Base-by-base conservation (phyloP, 2,888 invertebrate species). In the Spialia ferax region DNA sequence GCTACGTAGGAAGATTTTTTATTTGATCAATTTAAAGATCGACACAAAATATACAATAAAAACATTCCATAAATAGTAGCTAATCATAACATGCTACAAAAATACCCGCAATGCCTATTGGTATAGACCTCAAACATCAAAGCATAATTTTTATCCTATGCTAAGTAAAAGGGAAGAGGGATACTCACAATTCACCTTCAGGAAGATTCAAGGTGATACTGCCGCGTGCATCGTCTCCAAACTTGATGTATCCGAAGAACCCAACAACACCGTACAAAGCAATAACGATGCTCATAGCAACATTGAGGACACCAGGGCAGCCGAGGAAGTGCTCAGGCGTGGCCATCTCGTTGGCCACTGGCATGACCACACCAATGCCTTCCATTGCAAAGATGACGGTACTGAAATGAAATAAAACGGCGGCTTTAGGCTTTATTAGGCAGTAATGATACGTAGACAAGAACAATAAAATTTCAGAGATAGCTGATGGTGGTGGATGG, bases 301-400 rank as follows among this genome's bases (percentile, higher is more conserved):
- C 94, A 78, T 98, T 98, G 1, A 99, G 92, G 0, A 98, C 98
- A 13, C 99, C 98, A 0, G 97, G 97, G 74, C 96, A 96, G 18
- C 96, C 96, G 63, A 98, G 95, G 80, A 97, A 97, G 63, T 96
- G 95, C 71, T 96, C 92, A 0, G 98, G 98, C 35, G 96, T 95
- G 18, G 94, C 94, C 98, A 99, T 99, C 48, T 97, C 97, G 84
- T 99, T 99, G 86, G 99, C 98, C 18, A 99, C 96, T 0, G 99
- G 99, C 95, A 99, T 96, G 11, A 99, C 97, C 56, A 97, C 97
- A 61, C 97, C 97, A 70, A 99, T 99, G 32, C 98, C 98, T 93
- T 99, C 99, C 96, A 99, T 99, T 2, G 99, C 98, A 84, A 99
- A 99, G 74, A 99, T 96, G 0, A 98, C 99, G 0, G 99, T 99